A percentile compares a stretch with the other conserved stretches of the same genome.
Evolutionary conservation across 2,113 vertebrate species (phyloP).

Genomic region (Cyanistes caeruleus): DNA sequence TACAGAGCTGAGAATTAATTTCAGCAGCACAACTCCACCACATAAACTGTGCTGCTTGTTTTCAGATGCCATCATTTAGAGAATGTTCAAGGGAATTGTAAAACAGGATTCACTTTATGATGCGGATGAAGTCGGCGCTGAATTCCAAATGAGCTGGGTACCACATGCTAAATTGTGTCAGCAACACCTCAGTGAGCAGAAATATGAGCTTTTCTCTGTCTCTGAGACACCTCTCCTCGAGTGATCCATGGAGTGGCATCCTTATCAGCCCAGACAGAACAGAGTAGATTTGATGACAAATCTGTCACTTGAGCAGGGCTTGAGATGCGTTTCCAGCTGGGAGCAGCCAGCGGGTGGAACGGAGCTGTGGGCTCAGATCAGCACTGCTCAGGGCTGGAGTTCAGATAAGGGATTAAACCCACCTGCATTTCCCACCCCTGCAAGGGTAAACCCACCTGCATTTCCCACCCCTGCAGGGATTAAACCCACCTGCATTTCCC

Average conservation of each 20-base stretch:
- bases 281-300: conserved; percentile 34
- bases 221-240: conserved; percentile 45
- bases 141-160: conserved; percentile 45
- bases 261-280: conserved; percentile 46
- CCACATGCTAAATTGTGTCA: conserved; percentile 54
- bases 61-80: conserved; percentile 67
- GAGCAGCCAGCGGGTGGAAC: not conserved
- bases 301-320: not conserved
- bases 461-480: too few species aligned
- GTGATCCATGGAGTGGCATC: conserved; percentile 43
- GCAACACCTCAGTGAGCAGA: conserved; percentile 62
- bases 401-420: not conserved
- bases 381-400: not conserved
- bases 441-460: too few species aligned
- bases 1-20: conserved; percentile 6
- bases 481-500: too few species aligned
- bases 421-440: too few species aligned
- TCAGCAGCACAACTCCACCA: conserved; percentile 9
- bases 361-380: not conserved
- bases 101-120: conserved; percentile 59
- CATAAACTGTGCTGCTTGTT: conserved; percentile 42
- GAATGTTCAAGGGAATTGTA: conserved; percentile 65
- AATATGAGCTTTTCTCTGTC: conserved; percentile 45
- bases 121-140: conserved; percentile 33
- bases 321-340: not conserved